phyloP scores from a whole-genome alignment of 2,888 invertebrate species.

The Hoplodrina ambigua region DNA sequence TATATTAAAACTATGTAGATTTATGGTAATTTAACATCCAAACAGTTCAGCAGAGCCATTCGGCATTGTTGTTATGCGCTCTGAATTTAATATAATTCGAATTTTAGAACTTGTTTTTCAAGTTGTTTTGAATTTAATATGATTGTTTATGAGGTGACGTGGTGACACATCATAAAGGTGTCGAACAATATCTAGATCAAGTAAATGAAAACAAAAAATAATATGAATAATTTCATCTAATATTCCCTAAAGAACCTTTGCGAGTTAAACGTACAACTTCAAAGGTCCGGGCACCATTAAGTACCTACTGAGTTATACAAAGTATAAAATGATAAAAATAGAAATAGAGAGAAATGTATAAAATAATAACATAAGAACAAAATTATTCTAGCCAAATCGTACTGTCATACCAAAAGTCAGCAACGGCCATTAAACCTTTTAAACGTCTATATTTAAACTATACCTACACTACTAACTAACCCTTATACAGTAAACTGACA shows the following conservation, averaged over 20 bases:
- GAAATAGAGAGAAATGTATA: no score
- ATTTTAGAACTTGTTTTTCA: slow-evolving; percentile 5
- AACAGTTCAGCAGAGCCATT: slow-evolving; percentile 24
- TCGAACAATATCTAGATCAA: background rate
- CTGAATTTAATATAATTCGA: slow-evolving; percentile 33
- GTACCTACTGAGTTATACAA: background rate
- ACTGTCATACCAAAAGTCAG: background rate
- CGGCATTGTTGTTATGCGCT: slow-evolving; percentile 24
- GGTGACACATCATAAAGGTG: background rate
- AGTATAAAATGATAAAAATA: background rate
- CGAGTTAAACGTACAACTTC: no score
- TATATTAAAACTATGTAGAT: slow-evolving; percentile 55
- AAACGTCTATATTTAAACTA: no score
- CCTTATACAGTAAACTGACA: background rate
- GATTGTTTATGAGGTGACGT: background rate
- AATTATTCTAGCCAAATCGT: no score
- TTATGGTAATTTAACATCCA: slow-evolving; percentile 49
- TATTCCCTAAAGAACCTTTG: background rate
- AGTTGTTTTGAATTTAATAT: background rate
- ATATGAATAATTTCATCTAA: background rate
- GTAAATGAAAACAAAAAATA: background rate
- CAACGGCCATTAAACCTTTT: background rate
- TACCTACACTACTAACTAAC: no score
- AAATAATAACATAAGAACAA: no score
- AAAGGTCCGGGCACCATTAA: background rate